phyloP scores from a whole-genome alignment of 2,888 invertebrate species.

The Encarsia formosa region DNA sequence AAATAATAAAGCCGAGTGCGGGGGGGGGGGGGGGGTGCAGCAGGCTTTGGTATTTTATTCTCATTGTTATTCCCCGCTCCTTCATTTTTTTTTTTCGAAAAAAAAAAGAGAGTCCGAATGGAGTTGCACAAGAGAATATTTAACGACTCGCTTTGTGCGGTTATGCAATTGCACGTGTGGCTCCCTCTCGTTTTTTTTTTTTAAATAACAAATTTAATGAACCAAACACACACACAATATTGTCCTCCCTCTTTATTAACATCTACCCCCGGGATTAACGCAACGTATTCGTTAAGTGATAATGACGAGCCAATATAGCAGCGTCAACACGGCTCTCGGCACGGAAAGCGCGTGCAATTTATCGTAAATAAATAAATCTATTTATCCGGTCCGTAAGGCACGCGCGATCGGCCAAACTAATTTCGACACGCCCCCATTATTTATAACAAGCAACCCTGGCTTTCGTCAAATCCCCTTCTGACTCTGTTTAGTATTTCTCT shows the following conservation, averaged over 20 bases:
- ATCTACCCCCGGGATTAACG: constrained; percentile 16
- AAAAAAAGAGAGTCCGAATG: background rate
- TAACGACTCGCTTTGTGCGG: constrained; percentile 20
- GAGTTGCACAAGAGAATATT: constrained; percentile 25
- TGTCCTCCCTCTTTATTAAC: constrained; percentile 27
- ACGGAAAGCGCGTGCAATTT: constrained; percentile 40
- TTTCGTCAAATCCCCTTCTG: constrained; percentile 5
- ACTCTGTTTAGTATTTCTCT: no score
- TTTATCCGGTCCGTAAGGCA: constrained; percentile 43
- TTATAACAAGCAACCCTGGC: background rate
- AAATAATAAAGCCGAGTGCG: no score
- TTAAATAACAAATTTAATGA: constrained; percentile 28
- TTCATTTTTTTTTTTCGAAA: constrained; percentile 1
- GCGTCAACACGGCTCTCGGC: constrained; percentile 43
- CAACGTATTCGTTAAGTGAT: constrained; percentile 43
- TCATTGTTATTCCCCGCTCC: background rate
- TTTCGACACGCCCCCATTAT: constrained; percentile 27
- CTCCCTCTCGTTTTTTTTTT: constrained; percentile 16
- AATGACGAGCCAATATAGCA: constrained; percentile 46
- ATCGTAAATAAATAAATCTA: constrained; percentile 48
- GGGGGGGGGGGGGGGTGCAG: no score
- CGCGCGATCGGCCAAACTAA: no score
- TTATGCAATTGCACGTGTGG: constrained; percentile 26
- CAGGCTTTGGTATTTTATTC: no score
- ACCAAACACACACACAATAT: constrained; percentile 25